Evolutionary conservation across 2,113 vertebrate genomes (phyloP), one percentile per base, ranked within the genome.

Genomic region (Pavo muticus): DNA sequence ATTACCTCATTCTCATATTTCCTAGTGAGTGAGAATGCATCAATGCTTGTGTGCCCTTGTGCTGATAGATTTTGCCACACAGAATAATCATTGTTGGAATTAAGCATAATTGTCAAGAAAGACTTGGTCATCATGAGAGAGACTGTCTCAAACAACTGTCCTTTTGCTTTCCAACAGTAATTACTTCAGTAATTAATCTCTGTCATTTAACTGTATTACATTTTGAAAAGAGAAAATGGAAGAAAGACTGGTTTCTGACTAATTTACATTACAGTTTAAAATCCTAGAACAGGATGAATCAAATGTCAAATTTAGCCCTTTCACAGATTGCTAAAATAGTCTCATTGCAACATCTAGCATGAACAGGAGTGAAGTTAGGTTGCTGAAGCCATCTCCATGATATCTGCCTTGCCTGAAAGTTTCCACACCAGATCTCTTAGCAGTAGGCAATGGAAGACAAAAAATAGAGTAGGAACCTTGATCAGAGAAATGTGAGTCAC

Each of bases 171-270:
- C 96, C 96, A 97, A 96, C 97, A 96, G 97, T 97, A 98, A 98
- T 98, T 98, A 98, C 98, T 97, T 97, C 71, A 97, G 96, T 97
- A 98, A 98, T 98, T 98, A 98, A 98, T 98, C 98, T 98, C 97
- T 98, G 98, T 98, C 98, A 97, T 98, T 98, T 98, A 98, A 97
- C 97, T 96, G 95, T 97, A 97, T 98, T 98, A 98, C 97, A 97
- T 97, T 98, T 98, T 98, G 98, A 98, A 97, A 98, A 97, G 97
- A 97, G 98, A 98, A 98, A 98, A 98, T 98, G 98, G 95, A 98
- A 98, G 97, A 97, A 98, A 97, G 97, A 97, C 96, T 8, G 14
- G 94, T 97, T 98, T 98, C 97, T 97, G 96, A 97, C 97, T 97
- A 97, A 98, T 98, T 98, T 97, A 97, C 97, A 98, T 97, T 97